Base-by-base conservation (phyloP, 2,797 vertebrate genomes). In the Acropternis orthonyx region DNA sequence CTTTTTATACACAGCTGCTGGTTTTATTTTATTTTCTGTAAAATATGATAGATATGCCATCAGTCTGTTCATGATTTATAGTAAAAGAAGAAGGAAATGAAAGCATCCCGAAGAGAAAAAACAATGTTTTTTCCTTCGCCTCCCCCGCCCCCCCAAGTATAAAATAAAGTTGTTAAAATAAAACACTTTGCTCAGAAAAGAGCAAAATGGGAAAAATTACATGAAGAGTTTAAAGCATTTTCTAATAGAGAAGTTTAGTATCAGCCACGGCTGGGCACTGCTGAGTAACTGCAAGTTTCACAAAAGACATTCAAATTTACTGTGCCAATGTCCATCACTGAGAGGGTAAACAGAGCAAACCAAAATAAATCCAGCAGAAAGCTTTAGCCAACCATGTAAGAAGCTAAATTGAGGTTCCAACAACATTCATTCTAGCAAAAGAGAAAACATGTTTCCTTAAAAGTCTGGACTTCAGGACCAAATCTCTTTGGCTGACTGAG, bases 371-470 rank as follows among this genome's bases (percentile, higher is more conserved):
- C 28, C 69, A 89, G 80, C 14, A 88, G 51, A 93, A 95, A 92
- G 58, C 72, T 79, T 93, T 21, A 95, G 74, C 77, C 44, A 93
- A n/a, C 37, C 58, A 88, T 27, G n/a, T 65, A 82, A 73, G 63
- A 93, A 56, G 76, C 88, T 91, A 90, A 96, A 86, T 48, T 61
- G 58, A 95, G 76, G 44, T 59, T 74, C 52, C 63, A 88, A 63
- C 17, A 90, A 75, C 88, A 94, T 67, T 86, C 34, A 66, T 62
- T 54, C 41, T 32, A 79, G 88, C 76, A 86, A 78, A 95, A 88
- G 61, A 67, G 72, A 93, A 96, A 95, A 71, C 48, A 87, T 6
- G 22, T 59, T 95, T 88, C 94, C 92, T 86, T 97, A 95, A 92
- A 96, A 94, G 92, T 92, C 93, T 91, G 93, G 88, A 84, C 72